These are phyloP conservation scores for Podarcis muralis DNA, from an alignment of 2,113 vertebrate species.

Conservation along the genomic window DNA sequence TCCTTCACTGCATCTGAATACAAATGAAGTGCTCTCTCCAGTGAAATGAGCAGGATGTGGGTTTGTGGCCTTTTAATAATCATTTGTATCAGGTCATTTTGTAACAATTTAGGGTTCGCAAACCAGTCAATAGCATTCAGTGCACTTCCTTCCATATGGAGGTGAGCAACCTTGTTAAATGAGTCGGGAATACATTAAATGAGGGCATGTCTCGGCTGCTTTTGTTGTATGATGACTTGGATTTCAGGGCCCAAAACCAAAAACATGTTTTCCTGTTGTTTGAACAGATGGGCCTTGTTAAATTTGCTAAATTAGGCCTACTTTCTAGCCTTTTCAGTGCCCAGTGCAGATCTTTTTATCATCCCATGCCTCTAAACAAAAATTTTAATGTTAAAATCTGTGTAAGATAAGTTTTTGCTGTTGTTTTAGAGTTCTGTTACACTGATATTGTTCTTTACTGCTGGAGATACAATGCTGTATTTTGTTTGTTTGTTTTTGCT, in stretches of 20 bases:
- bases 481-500: too few relatives aligned
- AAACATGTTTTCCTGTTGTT: background rate
- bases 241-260: background rate
- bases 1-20: background rate
- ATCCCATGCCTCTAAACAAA: too few relatives aligned
- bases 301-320: background rate
- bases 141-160: background rate
- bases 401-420: background rate
- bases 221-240: background rate
- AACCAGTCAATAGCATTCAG: background rate
- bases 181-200: background rate
- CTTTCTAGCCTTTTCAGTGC: background rate
- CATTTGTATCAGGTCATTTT: slow-evolving; percentile 1
- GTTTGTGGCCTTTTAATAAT: background rate
- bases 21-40: background rate
- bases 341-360: too few relatives aligned
- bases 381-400: too few relatives aligned
- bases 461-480: background rate
- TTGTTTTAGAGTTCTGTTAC: background rate
- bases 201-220: background rate
- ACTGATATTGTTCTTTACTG: background rate
- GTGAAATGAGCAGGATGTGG: background rate
- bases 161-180: background rate
- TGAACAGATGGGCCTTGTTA: background rate
- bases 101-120: slow-evolving; percentile 8